A percentile compares a stretch with the other conserved stretches of the same genome.
Conservation (phyloP, 37 sponge, comb jelly and placozoan species). For the Lycopodina hypogea region DNA sequence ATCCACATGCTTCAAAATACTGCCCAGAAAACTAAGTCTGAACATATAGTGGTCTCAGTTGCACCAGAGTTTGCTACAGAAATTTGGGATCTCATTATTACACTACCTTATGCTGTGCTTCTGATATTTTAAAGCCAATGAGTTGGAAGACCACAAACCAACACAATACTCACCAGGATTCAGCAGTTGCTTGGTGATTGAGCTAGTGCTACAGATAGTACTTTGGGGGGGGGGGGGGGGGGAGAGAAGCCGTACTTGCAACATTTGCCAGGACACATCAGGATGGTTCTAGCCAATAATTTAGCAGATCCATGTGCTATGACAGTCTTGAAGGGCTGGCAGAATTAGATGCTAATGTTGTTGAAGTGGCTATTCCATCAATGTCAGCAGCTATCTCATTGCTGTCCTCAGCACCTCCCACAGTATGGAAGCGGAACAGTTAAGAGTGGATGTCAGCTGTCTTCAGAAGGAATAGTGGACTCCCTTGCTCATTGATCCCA, state of each 20-base stretch:
- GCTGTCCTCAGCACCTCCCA: conserved; percentile 21
- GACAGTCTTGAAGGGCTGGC: conserved; percentile 36
- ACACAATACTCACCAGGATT: conserved; percentile 56
- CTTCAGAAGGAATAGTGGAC: no score
- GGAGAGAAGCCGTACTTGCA: conserved; percentile 60
- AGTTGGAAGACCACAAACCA: conserved; percentile 54
- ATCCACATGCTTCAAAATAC: conserved; percentile 41
- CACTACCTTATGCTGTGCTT: conserved; percentile 28
- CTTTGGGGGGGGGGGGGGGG: conserved; percentile 43
- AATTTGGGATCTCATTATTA: conserved; percentile 46
- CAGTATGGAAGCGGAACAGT: conserved; percentile 9
- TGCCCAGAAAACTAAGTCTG: conserved; percentile 35
- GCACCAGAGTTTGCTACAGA: no score
- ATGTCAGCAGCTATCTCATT: conserved; percentile 7
- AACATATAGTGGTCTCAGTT: conserved; percentile 48
- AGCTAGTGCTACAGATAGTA: not conserved
- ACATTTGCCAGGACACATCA: conserved; percentile 45
- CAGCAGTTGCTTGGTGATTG: conserved; percentile 63
- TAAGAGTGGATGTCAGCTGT: conserved; percentile 8
- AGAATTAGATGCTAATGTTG: conserved; percentile 55
- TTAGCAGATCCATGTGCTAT: not conserved
- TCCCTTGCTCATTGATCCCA: not conserved
- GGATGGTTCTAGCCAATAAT: conserved; percentile 66
- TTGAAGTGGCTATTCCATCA: conserved; percentile 53
- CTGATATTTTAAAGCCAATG: conserved; percentile 37